phyloP scores from a whole-genome alignment of 2,797 vertebrate species.

The Pagetopsis macropterus region DNA sequence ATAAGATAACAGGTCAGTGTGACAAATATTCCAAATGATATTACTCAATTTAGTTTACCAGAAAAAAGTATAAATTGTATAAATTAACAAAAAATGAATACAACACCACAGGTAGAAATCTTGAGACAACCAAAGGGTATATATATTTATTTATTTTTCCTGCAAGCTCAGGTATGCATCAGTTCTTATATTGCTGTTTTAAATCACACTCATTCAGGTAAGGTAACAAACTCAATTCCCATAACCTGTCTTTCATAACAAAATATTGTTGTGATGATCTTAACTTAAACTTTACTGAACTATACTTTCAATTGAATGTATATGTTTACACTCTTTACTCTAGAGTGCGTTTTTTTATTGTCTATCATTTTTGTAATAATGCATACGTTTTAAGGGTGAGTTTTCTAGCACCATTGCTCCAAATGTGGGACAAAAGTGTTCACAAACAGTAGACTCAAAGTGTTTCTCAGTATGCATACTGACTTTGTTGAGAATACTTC shows the following conservation, averaged over 20 bases:
- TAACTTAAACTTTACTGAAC: too few relatives aligned
- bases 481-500: background rate
- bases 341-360: too few relatives aligned
- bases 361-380: too few relatives aligned
- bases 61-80: background rate
- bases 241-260: too few relatives aligned
- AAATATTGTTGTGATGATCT: too few relatives aligned
- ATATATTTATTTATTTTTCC: background rate
- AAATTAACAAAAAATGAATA: background rate
- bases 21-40: background rate
- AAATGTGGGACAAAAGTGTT: background rate
- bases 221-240: background rate
- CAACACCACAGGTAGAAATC: background rate
- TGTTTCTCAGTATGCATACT: background rate
- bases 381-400: too few relatives aligned
- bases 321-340: background rate
- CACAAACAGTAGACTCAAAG: background rate
- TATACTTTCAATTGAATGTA: too few relatives aligned
- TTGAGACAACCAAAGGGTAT: background rate
- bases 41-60: background rate
- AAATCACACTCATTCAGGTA: background rate
- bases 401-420: too few relatives aligned
- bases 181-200: background rate
- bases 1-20: background rate
- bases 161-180: background rate